A percentile compares a stretch with the other conserved stretches of the same genome.
Evolutionary conservation across 2,797 vertebrate species (phyloP).

Genomic region (Tarsius wallacei): DNA sequence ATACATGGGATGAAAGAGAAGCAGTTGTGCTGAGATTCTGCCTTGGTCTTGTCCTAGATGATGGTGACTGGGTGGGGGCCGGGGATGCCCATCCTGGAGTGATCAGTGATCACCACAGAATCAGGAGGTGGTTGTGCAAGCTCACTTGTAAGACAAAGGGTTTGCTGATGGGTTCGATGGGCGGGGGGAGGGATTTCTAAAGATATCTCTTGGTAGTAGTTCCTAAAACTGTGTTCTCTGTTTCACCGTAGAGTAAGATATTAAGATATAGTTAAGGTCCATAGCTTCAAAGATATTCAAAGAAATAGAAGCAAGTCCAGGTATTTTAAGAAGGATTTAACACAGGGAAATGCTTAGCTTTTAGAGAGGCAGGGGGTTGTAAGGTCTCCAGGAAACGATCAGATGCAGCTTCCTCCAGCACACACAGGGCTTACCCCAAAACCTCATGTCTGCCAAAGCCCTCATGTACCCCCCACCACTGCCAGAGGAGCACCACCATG

Average conservation of each 20-base stretch:
- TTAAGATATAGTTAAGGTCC: neutral
- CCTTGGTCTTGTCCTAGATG: neutral
- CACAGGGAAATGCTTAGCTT: neutral
- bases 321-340: neutral
- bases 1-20: neutral
- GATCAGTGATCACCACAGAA: accelerated
- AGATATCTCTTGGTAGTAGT: too few species aligned
- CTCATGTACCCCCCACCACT: neutral
- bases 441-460: neutral
- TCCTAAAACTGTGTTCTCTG: neutral
- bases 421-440: neutral
- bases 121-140: neutral
- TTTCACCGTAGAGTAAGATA: neutral
- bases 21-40: too few species aligned
- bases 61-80: too few species aligned
- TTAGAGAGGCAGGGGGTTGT: neutral
- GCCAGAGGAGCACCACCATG: accelerated
- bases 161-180: neutral
- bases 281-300: accelerated
- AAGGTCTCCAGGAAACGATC: neutral
- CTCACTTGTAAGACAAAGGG: neutral
- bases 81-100: neutral
- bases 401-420: neutral
- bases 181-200: neutral
- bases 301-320: neutral